Base-by-base conservation (phyloP, 2,888 invertebrate genomes). In the Gisinianus flammeolus region DNA sequence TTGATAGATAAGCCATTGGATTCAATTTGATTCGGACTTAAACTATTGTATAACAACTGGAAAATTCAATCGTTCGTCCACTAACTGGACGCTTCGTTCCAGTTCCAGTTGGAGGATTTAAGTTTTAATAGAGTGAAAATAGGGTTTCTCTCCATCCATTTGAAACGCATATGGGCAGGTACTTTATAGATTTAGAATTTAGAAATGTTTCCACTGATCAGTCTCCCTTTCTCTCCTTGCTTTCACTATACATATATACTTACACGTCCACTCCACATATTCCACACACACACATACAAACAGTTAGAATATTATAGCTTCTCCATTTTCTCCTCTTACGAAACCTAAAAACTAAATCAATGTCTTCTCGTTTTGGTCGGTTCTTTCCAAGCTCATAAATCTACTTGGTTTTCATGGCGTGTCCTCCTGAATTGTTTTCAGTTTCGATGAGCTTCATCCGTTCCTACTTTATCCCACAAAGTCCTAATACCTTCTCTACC, bases 351-450 rank as follows among this genome's bases (percentile, higher is more conserved):
- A 52, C 70, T 52, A 54, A 64, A 64, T 64, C 64, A 64, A 64
- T 64, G 30, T 26, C 64, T 64, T 64, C 28, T 26, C 44, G 2
- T 44, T 44, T 44, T 44, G 44, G 44, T 19, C 33, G 19, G 33
- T 67, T 33, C 19, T 30, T 70, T 52, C 28, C 70, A 19, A 28
- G 54, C 26, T 70, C 70, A 54, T 70, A 54, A 70, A 70, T 70
- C 70, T 70, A 70, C 52, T 70, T 70, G 52, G 70, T 70, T 70
- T 70, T 70, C 70, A 70, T 70, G 70, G 70, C 22, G 54, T 70
- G 70, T 54, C 54, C 70, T 24, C 19, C 54, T 52, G 70, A 70
- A 70, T 70, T 70, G 70, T 54, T 70, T 70, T 54, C 70, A 58
- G 19, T 26, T 44, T 33, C 19, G 54, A 70, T 28, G 54, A 70